Evolutionary conservation across 2,888 invertebrate species (phyloP), one percentile per base, ranked within the genome.

Genomic region (Caenorhabditis imperialis): DNA sequence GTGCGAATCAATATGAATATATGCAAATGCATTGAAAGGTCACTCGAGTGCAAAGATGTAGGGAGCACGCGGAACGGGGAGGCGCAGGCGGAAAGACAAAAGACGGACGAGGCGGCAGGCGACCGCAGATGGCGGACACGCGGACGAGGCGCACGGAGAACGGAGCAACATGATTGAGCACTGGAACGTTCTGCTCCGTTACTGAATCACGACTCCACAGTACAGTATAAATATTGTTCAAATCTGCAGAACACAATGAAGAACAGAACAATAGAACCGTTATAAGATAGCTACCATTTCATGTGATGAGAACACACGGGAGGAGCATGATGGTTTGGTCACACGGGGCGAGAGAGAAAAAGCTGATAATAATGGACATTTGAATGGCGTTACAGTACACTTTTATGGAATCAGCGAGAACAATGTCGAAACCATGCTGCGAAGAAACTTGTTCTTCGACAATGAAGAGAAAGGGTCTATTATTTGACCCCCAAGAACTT

Each of bases 21-120:
- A 63, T 63, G 54, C 54, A 63, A 63, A 63, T 45, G 63, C 27
- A 50, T 40, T 35, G 33, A 65, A 65, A 65, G 65, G 65, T 65
- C 65, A 57, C 40, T 30, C 35, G 53, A 54, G 63, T 47, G 54
- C 55, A 42, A 35, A 33, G 45, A 42, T 3, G 18, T 10, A 57
- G 38, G 42, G 35, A 65, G 65, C 48, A 50, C 18, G 18, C 25
- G 18, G 27, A 23, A 20, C 16, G 18, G 5, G 12, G 57, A 65
- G 65, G 37, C 30, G 50, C 40, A 65, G 50, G 54, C 23, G 45
- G 22, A 51, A 44, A 45, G 37, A 53, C 35, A 51, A 35, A 30
- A 45, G 40, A 38, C 40, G 33, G 33, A 30, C 30, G 40, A 25
- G 10, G 45, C 22, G 57, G 55, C n/a, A 18, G 38, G 18, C 18